Evolutionary conservation across 2,797 vertebrate genomes (phyloP).

Genomic region (Molothrus ater): DNA sequence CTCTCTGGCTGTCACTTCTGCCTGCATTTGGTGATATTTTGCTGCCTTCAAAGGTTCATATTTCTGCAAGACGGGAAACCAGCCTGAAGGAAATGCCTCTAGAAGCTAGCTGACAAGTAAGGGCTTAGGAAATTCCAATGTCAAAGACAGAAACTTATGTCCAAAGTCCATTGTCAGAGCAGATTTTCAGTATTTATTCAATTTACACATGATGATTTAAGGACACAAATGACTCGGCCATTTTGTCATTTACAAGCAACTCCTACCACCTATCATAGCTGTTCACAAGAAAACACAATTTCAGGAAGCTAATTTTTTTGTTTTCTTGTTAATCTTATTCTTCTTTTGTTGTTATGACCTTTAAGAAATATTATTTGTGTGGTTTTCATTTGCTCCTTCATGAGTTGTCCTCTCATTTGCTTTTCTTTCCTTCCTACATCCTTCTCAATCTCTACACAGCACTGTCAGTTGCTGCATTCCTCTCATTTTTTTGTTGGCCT

Average conservation of each 20-base stretch:
- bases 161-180: not conserved
- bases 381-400: not conserved
- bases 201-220: not conserved
- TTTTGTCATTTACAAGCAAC: not conserved
- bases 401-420: not conserved
- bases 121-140: not conserved
- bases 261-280: not conserved
- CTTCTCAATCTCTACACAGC: not conserved
- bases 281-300: not conserved
- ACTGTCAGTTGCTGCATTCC: not conserved
- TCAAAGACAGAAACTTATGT: not conserved
- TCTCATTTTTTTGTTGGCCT: not conserved
- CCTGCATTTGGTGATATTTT: not conserved
- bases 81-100: not conserved
- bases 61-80: not conserved
- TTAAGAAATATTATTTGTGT: not conserved
- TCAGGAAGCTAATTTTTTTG: not conserved
- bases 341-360: not conserved
- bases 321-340: not conserved
- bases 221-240: not conserved
- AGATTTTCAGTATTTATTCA: not conserved
- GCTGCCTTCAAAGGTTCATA: not conserved
- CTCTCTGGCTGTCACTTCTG: not conserved
- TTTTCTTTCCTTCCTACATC: not conserved
- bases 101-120: not conserved